Evolutionary conservation across 2,888 invertebrate genomes (phyloP), one percentile per base, ranked within the genome.

Genomic region (Timema podura): DNA sequence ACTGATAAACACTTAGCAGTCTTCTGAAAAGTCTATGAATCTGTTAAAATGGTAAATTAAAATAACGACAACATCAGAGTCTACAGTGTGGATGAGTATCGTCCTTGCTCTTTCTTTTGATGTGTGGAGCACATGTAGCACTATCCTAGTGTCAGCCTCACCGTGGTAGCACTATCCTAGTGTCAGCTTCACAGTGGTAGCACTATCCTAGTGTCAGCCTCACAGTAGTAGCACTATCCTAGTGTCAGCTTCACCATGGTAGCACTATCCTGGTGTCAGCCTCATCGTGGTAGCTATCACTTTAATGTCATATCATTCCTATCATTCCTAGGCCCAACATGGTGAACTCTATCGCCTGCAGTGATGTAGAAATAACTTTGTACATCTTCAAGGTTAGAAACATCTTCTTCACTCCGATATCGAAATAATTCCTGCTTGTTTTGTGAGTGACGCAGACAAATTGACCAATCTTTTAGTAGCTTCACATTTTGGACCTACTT

Each of bases 181-280:
- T 49, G 11, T 49, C 49, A 5, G 5, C 16, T 54, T 10, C 54
- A 13, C 11, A 6, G 54, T 54, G 54, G 16, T 54, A 13, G 11
- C 54, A 54, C 11, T 13, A 7, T 54, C 16, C 6, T 15, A 13
- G 6, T 49, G 11, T 49, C 49, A 5, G 5, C 16, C 16, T 10
- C 54, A 13, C 11, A 6, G 54, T 54, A n/a, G 51, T 49, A 54
- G 2, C 54, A 54, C 54, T 11, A 54, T 54, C 54, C 13, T 54
- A 54, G 54, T 54, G 54, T 54, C 54, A 54, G 54, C 54, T 54
- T 11, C 49, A 10, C 16, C 54, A 16, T 54, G 54, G 16, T 54
- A 13, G 11, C 54, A 54, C 11, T 13, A 7, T 54, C 16, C 6
- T 15, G n/a, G 6, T 49, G 11, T 49, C 49, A 5, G 5, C 16